Evolutionary conservation across 2,113 vertebrate species (phyloP).

Genomic region (Tor tambroides): DNA sequence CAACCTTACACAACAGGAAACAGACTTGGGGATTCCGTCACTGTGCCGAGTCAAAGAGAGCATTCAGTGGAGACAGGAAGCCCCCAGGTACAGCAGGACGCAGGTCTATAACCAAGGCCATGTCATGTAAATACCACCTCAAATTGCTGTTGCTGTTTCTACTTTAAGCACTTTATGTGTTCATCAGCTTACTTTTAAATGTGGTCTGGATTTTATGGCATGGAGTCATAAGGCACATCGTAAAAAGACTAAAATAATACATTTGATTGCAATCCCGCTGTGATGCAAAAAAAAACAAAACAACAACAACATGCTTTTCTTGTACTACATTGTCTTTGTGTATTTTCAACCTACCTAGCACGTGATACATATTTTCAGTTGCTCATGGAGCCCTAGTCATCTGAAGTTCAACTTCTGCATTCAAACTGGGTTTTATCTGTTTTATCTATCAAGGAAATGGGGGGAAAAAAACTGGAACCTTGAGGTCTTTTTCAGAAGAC

Average conservation of each 20-base stretch:
- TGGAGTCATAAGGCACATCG: conserved; percentile 43
- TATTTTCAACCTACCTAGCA: no score
- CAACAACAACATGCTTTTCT: conserved; percentile 25
- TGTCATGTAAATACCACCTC: conserved; percentile 36
- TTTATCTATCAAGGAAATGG: conserved; percentile 21
- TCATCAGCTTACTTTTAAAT: conserved; percentile 54
- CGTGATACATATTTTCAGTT: neutral
- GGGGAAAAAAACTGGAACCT: neutral
- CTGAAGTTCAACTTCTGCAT: neutral
- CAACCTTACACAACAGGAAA: conserved; percentile 93
- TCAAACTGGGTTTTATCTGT: conserved; percentile 5
- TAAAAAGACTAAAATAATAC: conserved; percentile 55
- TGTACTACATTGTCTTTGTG: neutral
- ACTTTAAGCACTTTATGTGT: conserved; percentile 54
- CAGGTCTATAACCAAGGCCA: conserved; percentile 34
- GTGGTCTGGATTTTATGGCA: conserved; percentile 44
- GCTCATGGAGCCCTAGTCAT: neutral
- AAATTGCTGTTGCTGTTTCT: conserved; percentile 49
- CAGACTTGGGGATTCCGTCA: conserved; percentile 90
- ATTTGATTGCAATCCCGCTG: conserved; percentile 50
- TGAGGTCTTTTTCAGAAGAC: conserved; percentile 40
- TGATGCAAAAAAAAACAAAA: conserved; percentile 24
- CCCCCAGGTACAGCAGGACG: conserved; percentile 64
- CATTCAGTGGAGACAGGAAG: conserved; percentile 82
- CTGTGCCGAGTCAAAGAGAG: conserved; percentile 74